Conservation (phyloP, 2,797 vertebrate species). For the Acanthurus tractus region DNA sequence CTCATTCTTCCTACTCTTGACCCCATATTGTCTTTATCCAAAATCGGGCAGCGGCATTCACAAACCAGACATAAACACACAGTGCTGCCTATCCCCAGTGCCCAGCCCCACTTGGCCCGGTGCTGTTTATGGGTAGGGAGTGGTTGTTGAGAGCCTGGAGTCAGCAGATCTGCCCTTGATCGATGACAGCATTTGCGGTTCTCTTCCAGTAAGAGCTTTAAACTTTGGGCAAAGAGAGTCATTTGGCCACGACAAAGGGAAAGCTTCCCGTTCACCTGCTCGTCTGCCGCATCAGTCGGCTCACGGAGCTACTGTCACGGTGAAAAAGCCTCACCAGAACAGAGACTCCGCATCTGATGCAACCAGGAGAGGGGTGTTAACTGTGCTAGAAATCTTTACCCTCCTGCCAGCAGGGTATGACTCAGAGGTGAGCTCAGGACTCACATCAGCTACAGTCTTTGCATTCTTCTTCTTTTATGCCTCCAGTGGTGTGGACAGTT, state of each 20-base stretch:
- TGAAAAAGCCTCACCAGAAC: conserved; percentile 34
- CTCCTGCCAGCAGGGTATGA: conserved; percentile 22
- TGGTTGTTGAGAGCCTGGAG: conserved; percentile 80
- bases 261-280: conserved; percentile 60
- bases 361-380: conserved; percentile 21
- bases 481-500: too few relatives aligned
- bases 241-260: conserved; percentile 61
- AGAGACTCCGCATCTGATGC: conserved; percentile 10
- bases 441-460: conserved; percentile 29
- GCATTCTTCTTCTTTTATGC: conserved; percentile 1
- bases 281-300: conserved; percentile 44
- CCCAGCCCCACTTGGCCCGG: conserved; percentile 74
- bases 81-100: conserved; percentile 60
- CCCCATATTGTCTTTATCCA: conserved; percentile 14
- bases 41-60: conserved; percentile 23
- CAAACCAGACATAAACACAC: conserved; percentile 34
- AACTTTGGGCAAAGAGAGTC: conserved; percentile 73
- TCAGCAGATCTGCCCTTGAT: conserved; percentile 87
- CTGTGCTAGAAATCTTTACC: not conserved
- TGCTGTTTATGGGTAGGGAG: conserved; percentile 81
- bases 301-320: conserved; percentile 31
- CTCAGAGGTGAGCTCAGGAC: conserved; percentile 48
- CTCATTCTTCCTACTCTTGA: conserved; percentile 13
- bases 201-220: conserved; percentile 85
- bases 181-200: conserved; percentile 85